These are phyloP conservation scores for Carassius gibelio DNA, from an alignment of 2,113 vertebrate genomes.

Conservation along the genomic window DNA sequence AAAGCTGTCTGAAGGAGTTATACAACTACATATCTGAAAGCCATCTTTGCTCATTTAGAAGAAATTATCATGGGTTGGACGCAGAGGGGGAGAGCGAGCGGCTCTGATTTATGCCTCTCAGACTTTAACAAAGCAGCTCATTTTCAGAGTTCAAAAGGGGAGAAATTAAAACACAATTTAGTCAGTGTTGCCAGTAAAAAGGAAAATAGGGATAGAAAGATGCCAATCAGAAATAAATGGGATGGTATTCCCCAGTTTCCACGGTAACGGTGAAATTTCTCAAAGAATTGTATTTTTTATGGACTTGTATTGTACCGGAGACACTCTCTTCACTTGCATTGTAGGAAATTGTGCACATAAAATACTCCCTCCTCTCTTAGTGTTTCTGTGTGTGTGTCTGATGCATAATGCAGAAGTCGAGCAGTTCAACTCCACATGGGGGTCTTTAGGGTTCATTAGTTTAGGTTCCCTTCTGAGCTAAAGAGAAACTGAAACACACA, in stretches of 20 bases:
- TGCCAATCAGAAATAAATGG: constrained; percentile 44
- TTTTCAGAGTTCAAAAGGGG: constrained; percentile 40
- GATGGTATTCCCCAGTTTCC: constrained; percentile 76
- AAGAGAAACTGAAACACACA: background rate
- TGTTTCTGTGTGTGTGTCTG: constrained; percentile 16
- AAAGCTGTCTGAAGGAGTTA: constrained; percentile 20
- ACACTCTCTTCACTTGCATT: constrained; percentile 29
- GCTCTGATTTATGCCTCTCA: background rate
- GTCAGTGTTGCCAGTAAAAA: background rate
- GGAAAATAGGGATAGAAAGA: constrained; percentile 22
- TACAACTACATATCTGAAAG: constrained; percentile 36
- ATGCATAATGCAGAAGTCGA: constrained; percentile 43
- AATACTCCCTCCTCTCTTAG: background rate
- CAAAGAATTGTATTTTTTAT: constrained; percentile 46
- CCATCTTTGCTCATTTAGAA: constrained; percentile 52
- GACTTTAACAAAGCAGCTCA: constrained; percentile 35
- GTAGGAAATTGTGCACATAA: constrained; percentile 13
- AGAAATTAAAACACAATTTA: constrained; percentile 25
- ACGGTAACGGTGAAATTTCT: constrained; percentile 70
- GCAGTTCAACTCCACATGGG: constrained; percentile 22
- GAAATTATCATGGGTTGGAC: constrained; percentile 36
- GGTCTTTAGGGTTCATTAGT: constrained; percentile 30
- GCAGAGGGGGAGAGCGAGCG: background rate
- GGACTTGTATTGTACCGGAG: constrained; percentile 52
- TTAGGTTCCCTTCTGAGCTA: constrained; percentile 26